These are phyloP conservation scores for Hyposoter dolosus DNA, from an alignment of 2,888 invertebrate genomes.

Conservation along the genomic window DNA sequence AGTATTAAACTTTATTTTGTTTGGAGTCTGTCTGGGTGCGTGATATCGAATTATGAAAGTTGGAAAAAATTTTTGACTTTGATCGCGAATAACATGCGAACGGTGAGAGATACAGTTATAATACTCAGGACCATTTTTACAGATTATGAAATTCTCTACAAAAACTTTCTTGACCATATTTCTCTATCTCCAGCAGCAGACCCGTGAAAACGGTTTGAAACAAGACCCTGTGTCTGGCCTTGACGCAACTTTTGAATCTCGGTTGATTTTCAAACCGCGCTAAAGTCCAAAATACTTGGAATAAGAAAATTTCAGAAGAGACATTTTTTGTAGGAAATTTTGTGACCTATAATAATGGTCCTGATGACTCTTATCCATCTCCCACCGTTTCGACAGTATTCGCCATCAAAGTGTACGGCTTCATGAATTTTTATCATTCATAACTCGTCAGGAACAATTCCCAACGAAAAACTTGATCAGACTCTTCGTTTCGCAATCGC, in stretches of 20 bases:
- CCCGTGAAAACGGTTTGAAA: background rate
- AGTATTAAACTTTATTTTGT: background rate
- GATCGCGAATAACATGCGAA: background rate
- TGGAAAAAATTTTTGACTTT: background rate
- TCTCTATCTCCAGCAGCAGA: background rate
- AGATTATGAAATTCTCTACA: background rate
- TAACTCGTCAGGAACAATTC: background rate
- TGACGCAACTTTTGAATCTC: background rate
- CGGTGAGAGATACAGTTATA: background rate
- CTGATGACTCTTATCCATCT: background rate
- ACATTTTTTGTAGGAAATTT: background rate
- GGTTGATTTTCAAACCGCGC: background rate
- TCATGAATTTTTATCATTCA: background rate
- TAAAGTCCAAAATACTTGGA: background rate
- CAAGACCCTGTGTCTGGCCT: background rate
- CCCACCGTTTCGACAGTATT: background rate
- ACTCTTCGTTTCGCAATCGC: background rate
- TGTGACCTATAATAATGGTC: background rate
- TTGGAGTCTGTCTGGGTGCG: background rate
- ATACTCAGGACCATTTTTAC: background rate
- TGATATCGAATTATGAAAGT: background rate
- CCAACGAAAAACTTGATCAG: background rate
- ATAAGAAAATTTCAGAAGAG: background rate
- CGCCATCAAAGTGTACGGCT: background rate
- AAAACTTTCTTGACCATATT: background rate